Conservation (phyloP, 2,888 invertebrate genomes). For the Pollenia griseotomentosa region DNA sequence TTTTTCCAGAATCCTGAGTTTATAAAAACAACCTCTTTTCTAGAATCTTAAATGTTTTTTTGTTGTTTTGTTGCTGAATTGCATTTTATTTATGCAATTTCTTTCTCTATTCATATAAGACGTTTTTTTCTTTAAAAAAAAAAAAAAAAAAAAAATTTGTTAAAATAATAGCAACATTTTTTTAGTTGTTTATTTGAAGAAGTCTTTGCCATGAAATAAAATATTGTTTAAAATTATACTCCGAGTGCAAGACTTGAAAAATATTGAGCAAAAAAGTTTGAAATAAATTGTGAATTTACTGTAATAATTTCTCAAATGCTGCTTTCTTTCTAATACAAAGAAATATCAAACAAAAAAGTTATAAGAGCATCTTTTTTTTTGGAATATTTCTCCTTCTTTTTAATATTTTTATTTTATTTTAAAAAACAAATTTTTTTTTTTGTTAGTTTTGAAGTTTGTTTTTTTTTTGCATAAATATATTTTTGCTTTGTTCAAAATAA, state of each 20-base stretch:
- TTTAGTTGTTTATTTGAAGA: neutral
- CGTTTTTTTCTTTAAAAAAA: constrained; percentile 10
- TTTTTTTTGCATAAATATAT: constrained; percentile 1
- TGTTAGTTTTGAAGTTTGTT: neutral
- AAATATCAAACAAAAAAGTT: constrained; percentile 22
- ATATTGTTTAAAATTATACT: constrained; percentile 53
- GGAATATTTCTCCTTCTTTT: neutral
- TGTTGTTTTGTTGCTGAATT: neutral
- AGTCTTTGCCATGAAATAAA: constrained; percentile 34
- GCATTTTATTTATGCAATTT: constrained; percentile 40
- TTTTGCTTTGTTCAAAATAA: constrained; percentile 45
- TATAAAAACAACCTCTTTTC: constrained; percentile 16
- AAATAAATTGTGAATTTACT: constrained; percentile 47
- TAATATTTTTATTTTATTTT: constrained; percentile 35
- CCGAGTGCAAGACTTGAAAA: constrained; percentile 7
- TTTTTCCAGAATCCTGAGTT: neutral
- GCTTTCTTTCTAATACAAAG: constrained; percentile 34
- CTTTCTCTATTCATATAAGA: constrained; percentile 34
- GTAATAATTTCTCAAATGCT: constrained; percentile 56
- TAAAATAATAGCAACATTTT: constrained; percentile 2
- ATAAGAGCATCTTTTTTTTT: constrained; percentile 33
- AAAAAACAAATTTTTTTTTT: neutral
- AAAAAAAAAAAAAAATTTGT: too few species aligned
- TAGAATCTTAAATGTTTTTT: neutral
- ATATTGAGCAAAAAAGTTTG: neutral